A percentile compares a stretch with the other conserved stretches of the same genome.
phyloP scores from a whole-genome alignment of 2,797 vertebrate genomes.

The Macroramphosus scolopax region DNA sequence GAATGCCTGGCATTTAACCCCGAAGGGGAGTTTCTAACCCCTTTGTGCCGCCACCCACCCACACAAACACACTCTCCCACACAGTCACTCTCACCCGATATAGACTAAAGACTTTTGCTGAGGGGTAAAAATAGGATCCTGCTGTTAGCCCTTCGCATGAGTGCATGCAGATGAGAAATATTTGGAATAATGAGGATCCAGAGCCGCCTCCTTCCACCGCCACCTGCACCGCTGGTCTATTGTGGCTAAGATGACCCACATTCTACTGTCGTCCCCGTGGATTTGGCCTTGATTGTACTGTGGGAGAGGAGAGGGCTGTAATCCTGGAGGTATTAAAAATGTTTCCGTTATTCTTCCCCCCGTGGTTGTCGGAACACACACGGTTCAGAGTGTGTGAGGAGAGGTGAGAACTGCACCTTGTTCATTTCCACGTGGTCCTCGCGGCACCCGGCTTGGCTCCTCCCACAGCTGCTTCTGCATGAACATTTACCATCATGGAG shows the following conservation, averaged over 20 bases:
- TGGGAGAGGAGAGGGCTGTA: conserved; percentile 17
- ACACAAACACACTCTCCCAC: too few relatives aligned
- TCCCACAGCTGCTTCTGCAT: too few relatives aligned
- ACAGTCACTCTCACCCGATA: conserved; percentile 31
- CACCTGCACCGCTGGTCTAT: conserved; percentile 38
- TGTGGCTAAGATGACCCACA: conserved; percentile 61
- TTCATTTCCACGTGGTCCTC: too few relatives aligned
- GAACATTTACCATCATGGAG: too few relatives aligned
- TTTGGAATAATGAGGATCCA: conserved; percentile 42
- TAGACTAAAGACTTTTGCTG: conserved; percentile 51
- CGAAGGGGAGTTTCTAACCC: conserved; percentile 41
- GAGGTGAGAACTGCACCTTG: too few relatives aligned
- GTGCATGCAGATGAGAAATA: conserved; percentile 51
- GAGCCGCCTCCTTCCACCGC: conserved; percentile 27
- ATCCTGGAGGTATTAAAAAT: conserved; percentile 51
- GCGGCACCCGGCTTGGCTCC: too few relatives aligned
- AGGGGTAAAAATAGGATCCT: conserved; percentile 59
- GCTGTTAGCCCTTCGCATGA: conserved; percentile 35
- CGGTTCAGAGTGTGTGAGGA: too few relatives aligned
- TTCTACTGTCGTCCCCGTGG: conserved; percentile 41
- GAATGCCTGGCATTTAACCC: conserved; percentile 47
- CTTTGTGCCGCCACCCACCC: conserved; percentile 14
- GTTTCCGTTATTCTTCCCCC: too few relatives aligned
- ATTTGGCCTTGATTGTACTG: conserved; percentile 39
- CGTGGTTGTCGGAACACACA: too few relatives aligned